Conservation (phyloP, 1,140 invertebrate genomes). For the Nasonia giraulti region DNA sequence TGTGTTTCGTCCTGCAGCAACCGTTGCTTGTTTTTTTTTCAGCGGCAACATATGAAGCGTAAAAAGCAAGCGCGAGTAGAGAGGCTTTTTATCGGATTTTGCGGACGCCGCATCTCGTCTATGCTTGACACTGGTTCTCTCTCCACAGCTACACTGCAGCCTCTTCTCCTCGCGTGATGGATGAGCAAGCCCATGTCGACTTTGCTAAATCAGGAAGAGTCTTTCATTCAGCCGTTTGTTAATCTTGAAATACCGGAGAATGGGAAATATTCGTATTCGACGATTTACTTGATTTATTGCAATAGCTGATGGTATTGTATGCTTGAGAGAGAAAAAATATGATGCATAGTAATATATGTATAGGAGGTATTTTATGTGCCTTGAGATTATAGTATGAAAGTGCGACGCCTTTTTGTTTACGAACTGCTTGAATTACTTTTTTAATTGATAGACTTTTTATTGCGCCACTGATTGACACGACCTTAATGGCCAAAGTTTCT, state of each 20-base stretch:
- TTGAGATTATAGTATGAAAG: no score
- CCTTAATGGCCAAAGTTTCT: neutral
- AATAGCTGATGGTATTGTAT: no score
- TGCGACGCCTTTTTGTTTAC: neutral
- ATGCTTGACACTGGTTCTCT: neutral
- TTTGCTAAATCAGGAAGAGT: neutral
- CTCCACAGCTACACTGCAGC: neutral
- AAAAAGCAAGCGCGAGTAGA: neutral
- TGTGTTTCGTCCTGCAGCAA: neutral
- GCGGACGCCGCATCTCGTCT: neutral
- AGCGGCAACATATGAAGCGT: neutral
- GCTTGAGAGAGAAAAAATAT: no score
- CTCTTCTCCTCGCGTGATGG: neutral
- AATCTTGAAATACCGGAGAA: neutral
- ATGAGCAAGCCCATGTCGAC: neutral
- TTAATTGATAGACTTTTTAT: neutral
- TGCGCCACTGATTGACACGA: neutral
- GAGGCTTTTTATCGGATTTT: conserved; percentile 16
- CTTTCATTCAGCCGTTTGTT: neutral
- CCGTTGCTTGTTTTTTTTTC: neutral
- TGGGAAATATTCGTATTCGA: no score
- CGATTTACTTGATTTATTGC: no score
- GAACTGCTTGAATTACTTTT: neutral
- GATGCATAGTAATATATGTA: no score
- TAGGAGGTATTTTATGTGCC: no score